A percentile compares a stretch with the other conserved stretches of the same genome.
Evolutionary conservation across 2,888 invertebrate species (phyloP).

Genomic region (Lasius fuliginosus): DNA sequence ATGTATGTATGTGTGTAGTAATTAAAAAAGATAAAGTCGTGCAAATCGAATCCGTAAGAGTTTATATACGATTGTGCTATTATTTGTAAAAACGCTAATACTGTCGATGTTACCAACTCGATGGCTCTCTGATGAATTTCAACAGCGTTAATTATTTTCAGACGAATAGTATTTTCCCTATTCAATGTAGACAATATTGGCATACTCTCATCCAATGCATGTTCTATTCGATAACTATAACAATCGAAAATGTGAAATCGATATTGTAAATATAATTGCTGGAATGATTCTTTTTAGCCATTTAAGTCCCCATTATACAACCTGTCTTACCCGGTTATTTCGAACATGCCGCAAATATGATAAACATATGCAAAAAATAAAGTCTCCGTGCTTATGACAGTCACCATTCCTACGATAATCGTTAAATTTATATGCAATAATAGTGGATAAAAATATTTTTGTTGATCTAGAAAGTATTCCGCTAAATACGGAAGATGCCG

Average conservation of each 20-base stretch:
- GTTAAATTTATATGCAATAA: background rate
- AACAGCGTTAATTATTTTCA: constrained; percentile 27
- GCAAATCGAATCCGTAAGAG: background rate
- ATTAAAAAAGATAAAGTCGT: background rate
- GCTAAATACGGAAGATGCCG: background rate
- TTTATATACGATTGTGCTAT: background rate
- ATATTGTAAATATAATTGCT: background rate
- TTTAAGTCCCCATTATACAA: background rate
- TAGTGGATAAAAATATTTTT: constrained; percentile 37
- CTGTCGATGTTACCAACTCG: constrained; percentile 39
- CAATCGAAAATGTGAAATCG: background rate
- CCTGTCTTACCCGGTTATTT: constrained; percentile 37
- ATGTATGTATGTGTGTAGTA: background rate
- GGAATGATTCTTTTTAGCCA: background rate
- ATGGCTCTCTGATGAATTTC: constrained; percentile 42
- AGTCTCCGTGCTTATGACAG: constrained; percentile 17
- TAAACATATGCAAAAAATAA: constrained; percentile 17
- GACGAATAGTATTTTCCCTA: background rate
- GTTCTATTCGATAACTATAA: constrained; percentile 35
- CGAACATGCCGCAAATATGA: constrained; percentile 51
- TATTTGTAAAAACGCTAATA: background rate
- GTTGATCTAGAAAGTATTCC: constrained; percentile 41
- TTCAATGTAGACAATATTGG: background rate
- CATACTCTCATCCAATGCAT: background rate
- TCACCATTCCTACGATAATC: background rate